These are phyloP conservation scores for Spisula solida DNA, from an alignment of 2,888 invertebrate species.

Conservation along the genomic window DNA sequence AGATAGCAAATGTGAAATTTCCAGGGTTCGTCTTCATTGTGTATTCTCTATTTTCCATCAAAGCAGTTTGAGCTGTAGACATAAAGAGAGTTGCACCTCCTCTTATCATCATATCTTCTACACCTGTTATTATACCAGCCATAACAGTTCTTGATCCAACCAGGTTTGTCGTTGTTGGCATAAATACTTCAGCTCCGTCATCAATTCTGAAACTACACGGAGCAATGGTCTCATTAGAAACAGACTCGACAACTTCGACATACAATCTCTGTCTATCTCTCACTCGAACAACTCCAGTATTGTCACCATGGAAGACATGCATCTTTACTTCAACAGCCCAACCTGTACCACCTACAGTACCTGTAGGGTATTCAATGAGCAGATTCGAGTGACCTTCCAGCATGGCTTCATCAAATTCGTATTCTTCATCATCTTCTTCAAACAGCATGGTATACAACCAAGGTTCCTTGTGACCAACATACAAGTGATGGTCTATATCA, in stretches of 20 bases:
- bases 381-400: slow-evolving; percentile 79
- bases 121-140: slow-evolving; percentile 79
- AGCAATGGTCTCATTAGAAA: slow-evolving; percentile 78
- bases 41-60: slow-evolving; percentile 79
- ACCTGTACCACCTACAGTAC: slow-evolving; percentile 44
- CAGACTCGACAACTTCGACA: slow-evolving; percentile 81
- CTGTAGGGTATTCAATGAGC: slow-evolving; percentile 75
- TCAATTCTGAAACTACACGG: slow-evolving; percentile 81
- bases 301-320: slow-evolving; percentile 78
- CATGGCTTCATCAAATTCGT: slow-evolving; percentile 80
- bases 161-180: slow-evolving; percentile 77
- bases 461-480: slow-evolving; percentile 76
- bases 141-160: slow-evolving; percentile 78
- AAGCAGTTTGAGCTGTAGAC: slow-evolving; percentile 79
- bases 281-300: slow-evolving; percentile 79
- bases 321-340: slow-evolving; percentile 72
- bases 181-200: slow-evolving; percentile 74
- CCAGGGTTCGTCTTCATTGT: slow-evolving; percentile 75
- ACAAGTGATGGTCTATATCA: slow-evolving; percentile 76
- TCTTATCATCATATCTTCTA: slow-evolving; percentile 74
- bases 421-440: slow-evolving; percentile 72
- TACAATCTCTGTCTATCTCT: slow-evolving; percentile 76
- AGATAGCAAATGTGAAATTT: slow-evolving; percentile 76
- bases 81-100: slow-evolving; percentile 75
- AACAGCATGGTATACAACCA: slow-evolving; percentile 80